Conservation (phyloP, 1,140 invertebrate species). For the Trachelipus rathkii region DNA sequence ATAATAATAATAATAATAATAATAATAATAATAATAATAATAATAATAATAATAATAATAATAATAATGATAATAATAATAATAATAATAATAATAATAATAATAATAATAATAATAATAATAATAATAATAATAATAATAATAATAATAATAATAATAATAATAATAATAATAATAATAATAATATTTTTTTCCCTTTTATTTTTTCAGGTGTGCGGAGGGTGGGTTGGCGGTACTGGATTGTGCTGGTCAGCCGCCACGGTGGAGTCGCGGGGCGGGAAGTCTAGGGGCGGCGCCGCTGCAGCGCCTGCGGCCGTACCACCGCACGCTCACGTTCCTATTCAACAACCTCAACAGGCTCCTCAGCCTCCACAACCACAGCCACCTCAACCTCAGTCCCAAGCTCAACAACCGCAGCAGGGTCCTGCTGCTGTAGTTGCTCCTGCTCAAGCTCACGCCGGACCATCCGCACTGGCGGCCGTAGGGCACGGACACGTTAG, state of each 20-base stretch:
- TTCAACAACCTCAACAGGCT: not conserved
- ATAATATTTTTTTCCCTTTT: too few species aligned
- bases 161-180: too few species aligned
- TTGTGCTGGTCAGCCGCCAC: conserved; percentile 9
- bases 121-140: too few species aligned
- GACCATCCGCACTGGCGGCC: conserved; percentile 3
- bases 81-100: too few species aligned
- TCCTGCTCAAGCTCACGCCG: not conserved
- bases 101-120: too few species aligned
- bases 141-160: too few species aligned
- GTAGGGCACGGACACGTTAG: conserved; percentile 3
- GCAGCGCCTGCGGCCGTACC: not conserved
- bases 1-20: too few species aligned
- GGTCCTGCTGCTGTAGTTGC: not conserved
- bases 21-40: too few species aligned
- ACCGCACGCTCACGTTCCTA: not conserved
- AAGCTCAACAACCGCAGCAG: not conserved
- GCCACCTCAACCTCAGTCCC: not conserved
- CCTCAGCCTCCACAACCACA: not conserved
- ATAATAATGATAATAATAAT: too few species aligned
- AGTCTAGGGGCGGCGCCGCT: not conserved
- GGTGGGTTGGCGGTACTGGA: not conserved
- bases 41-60: too few species aligned
- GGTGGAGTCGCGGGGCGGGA: conserved; percentile 7
- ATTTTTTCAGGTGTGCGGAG: not conserved